Base-by-base conservation (phyloP, 2,888 invertebrate species). In the Synergus itoensis region DNA sequence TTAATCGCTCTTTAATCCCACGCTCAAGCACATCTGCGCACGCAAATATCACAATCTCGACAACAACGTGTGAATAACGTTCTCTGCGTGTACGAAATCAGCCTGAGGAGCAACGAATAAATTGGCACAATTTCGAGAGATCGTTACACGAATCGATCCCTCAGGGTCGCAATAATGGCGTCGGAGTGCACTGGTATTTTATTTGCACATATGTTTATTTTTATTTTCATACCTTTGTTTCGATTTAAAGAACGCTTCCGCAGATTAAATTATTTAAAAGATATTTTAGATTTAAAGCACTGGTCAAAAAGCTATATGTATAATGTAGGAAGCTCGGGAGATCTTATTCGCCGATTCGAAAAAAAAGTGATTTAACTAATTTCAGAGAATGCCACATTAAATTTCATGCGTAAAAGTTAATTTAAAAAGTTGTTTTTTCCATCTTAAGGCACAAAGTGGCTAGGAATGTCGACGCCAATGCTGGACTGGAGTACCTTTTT, bases 1-100 rank as follows among this genome's bases (percentile, higher is more conserved):
- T 90, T 90, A 89, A 90, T 89, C 89, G 88, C 85, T 87, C 86
- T 83, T 88, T 87, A 87, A 83, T 81, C 77, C 82, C 60, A 78
- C 75, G 76, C 76, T 77, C 16, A 76, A 75, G 62, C 76, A 64
- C 64, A 62, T 48, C 36, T 62, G 36, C 77, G 82, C 82, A 85
- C 84, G 84, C 83, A 81, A 85, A 84, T 82, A 81, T 78, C 77
- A 79, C 77, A 77, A 77, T 77, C 67, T 62, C 78, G 75, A 69
- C 45, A 45, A 69, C 53, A 65, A 69, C 69, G 69, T 69, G 69
- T 48, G 69, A 69, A 69, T 45, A 69, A 45, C 36, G 16, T 11
- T 12, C 5, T 21, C 43, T 43, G 2, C 21, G 43, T 45, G 69
- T 69, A 9, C 2, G 28, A 69, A 48, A 45, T 21, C 8, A 69